Percentiles rank a stretch among this genome's conserved stretches.
phyloP scores from a whole-genome alignment of 2,113 vertebrate genomes.

The Cricetomys ansorgei region DNA sequence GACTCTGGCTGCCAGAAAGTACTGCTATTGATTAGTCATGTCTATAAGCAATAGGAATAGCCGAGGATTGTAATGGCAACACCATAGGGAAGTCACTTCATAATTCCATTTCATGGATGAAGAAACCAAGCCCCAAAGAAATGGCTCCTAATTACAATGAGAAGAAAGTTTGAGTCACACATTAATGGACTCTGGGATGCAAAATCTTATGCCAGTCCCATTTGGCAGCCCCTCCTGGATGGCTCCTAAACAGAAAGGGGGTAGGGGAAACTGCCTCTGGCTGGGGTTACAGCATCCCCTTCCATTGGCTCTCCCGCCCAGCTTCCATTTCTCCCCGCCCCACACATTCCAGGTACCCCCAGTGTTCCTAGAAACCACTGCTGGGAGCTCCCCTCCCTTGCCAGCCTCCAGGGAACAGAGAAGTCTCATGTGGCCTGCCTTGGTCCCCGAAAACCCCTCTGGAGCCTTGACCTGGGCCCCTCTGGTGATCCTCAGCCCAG shows the following conservation, averaged over 20 bases:
- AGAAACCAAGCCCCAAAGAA: not conserved
- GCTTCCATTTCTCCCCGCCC: not conserved
- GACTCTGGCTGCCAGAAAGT: too few relatives aligned
- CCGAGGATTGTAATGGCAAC: not conserved
- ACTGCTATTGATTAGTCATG: not conserved
- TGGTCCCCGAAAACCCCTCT: not conserved
- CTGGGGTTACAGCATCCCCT: not conserved
- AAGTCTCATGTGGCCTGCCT: not conserved
- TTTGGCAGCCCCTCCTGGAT: not conserved
- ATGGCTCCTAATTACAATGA: not conserved
- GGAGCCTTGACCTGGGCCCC: not conserved
- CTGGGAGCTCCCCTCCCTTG: too few relatives aligned
- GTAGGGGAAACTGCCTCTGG: fast-evolving
- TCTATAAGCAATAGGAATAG: not conserved
- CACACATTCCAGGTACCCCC: not conserved
- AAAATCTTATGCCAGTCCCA: not conserved
- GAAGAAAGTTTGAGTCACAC: not conserved
- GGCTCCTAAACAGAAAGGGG: not conserved
- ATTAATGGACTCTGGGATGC: not conserved
- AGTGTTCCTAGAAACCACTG: not conserved
- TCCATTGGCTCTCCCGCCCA: not conserved
- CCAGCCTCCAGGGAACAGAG: not conserved
- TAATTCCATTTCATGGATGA: not conserved
- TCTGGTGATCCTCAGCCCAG: not conserved
- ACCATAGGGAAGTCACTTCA: not conserved